phyloP scores from a whole-genome alignment of 2,797 vertebrate species.

The Etheostoma nigrum region DNA sequence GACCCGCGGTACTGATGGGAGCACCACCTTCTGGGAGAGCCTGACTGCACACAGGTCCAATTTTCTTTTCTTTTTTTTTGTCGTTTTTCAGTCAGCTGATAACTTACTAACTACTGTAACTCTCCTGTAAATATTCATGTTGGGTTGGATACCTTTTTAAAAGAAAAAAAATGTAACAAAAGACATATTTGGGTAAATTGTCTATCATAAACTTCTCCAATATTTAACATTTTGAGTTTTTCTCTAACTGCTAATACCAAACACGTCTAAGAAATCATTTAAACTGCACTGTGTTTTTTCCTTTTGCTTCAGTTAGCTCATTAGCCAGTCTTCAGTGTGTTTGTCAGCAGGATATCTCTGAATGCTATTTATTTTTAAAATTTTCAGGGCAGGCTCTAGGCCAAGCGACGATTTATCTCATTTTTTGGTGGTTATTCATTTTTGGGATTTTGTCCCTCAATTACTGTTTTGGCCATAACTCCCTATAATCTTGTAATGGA shows the following conservation, averaged over 20 bases:
- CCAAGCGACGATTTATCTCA: constrained; percentile 35
- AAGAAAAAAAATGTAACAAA: no score
- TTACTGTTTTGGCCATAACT: background rate
- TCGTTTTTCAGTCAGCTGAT: background rate
- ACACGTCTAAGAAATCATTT: background rate
- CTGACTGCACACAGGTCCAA: constrained; percentile 93
- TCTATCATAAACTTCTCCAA: background rate
- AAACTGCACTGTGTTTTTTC: background rate
- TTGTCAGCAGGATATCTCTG: constrained; percentile 19
- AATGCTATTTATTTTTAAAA: constrained; percentile 36
- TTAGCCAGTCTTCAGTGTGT: constrained; percentile 1
- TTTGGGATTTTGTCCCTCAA: constrained; percentile 13
- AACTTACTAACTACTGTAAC: background rate
- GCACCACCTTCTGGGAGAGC: constrained; percentile 96
- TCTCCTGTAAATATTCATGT: background rate
- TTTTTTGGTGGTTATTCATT: constrained; percentile 11
- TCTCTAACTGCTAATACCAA: background rate
- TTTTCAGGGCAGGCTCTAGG: constrained; percentile 3
- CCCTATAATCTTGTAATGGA: background rate
- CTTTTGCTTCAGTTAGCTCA: constrained; percentile 7
- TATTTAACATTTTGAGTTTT: background rate
- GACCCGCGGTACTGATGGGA: constrained; percentile 92
- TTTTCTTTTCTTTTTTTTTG: background rate
- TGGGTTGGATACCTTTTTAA: background rate
- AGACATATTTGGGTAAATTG: background rate